Conservation (phyloP, 2,888 invertebrate species). For the Galerucella pusilla region DNA sequence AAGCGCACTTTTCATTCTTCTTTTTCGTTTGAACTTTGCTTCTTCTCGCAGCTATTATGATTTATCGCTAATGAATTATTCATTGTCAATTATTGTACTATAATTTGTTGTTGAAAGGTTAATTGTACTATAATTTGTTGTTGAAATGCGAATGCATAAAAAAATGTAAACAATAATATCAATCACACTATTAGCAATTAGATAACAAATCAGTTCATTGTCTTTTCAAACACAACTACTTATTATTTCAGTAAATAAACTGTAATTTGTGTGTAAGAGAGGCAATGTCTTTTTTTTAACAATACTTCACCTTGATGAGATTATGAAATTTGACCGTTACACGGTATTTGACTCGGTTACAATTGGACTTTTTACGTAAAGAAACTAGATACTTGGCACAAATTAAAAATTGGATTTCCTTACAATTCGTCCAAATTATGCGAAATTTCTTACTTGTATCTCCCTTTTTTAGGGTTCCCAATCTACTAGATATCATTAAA, state of each 20-base stretch:
- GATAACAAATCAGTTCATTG: slow-evolving; percentile 7
- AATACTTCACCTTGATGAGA: slow-evolving; percentile 17
- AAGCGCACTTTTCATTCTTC: too few relatives aligned
- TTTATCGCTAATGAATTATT: too few relatives aligned
- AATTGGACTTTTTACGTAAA: not conserved
- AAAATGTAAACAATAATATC: slow-evolving; percentile 8
- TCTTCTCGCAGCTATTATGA: too few relatives aligned
- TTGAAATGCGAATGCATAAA: not conserved
- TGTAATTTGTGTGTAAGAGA: slow-evolving; percentile 8
- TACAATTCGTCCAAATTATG: too few relatives aligned
- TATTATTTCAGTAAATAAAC: not conserved
- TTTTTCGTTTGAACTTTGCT: too few relatives aligned
- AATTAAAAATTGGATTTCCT: not conserved
- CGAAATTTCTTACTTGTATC: too few relatives aligned
- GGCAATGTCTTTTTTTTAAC: slow-evolving; percentile 3
- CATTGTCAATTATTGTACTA: not conserved
- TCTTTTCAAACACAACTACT: not conserved
- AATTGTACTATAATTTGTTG: slow-evolving; percentile 1
- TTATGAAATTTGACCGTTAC: slow-evolving; percentile 9
- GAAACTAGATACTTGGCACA: too few relatives aligned
- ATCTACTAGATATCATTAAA: too few relatives aligned
- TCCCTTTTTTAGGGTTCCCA: too few relatives aligned
- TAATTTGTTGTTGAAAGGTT: slow-evolving; percentile 9
- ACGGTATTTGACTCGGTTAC: slow-evolving; percentile 5
- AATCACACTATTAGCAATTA: not conserved